A percentile compares a stretch with the other conserved stretches of the same genome.
Evolutionary conservation across 2,888 invertebrate genomes (phyloP).

Genomic region (Sycophila texana): DNA sequence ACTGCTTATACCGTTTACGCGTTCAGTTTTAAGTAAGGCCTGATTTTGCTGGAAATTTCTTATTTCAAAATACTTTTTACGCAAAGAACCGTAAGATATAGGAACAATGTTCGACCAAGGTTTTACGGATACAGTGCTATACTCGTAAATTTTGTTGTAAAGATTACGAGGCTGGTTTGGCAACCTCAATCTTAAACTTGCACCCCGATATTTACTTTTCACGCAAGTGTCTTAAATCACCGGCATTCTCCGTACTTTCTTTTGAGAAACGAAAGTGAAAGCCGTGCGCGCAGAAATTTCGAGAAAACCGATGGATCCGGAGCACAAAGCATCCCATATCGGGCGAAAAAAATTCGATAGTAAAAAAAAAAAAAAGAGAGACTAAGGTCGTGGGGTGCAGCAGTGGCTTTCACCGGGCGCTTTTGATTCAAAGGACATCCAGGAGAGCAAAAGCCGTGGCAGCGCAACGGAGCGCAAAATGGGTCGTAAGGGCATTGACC

Average conservation of each 20-base stretch:
- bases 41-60: neutral
- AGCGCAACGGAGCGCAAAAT: conserved; percentile 31
- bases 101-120: neutral
- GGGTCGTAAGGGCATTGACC: conserved; percentile 55
- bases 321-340: neutral
- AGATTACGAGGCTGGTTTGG: no score
- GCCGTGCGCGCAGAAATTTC: no score
- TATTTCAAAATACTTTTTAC: neutral
- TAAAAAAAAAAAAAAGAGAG: no score
- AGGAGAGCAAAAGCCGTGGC: neutral
- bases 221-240: no score
- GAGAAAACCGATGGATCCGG: no score
- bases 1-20: neutral
- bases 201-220: no score
- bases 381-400: no score
- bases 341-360: neutral
- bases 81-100: neutral
- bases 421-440: neutral
- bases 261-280: no score
- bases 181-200: no score
- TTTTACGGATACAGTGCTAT: neutral
- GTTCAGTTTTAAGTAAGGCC: neutral
- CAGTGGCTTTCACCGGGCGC: no score
- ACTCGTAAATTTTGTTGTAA: no score
- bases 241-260: no score